Base-by-base conservation (phyloP, 1,140 invertebrate species). In the Diabrotica undecimpunctata region DNA sequence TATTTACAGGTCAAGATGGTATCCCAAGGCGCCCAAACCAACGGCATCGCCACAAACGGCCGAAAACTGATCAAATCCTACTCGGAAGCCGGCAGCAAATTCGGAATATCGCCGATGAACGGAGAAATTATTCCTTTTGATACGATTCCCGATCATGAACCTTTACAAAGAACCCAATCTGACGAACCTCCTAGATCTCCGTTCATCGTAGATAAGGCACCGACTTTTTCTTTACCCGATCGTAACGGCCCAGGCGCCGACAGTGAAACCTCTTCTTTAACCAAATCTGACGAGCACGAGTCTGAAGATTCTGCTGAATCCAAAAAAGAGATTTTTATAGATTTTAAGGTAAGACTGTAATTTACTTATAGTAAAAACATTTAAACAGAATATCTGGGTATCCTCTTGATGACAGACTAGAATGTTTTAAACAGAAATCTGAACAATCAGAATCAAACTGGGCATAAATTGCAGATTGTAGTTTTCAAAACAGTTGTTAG, bases 1-100 rank as follows among this genome's bases (percentile, higher is more conserved):
- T 52, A 55, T 65, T 59, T 68, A 11, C 46, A 89, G 85, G 90
- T 93, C 50, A 90, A 90, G 77, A 93, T 94, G 87, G 90, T 94
- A 14, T 93, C 92, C 5, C 92, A 94, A 77, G 92, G 91, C 14
- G 92, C 92, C 7, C 92, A 94, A 79, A 94, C 92, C 1, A 94
- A 94, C 79, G 91, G 92, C 1, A 81, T 88, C 14, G 80, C 87
- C 35, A 65, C 74, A 36, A 85, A 85, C 62, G 85, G 86, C 12
- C 81, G 91, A 66, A 90, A 89, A 79, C 79, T 94, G 55, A 89
- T 88, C 11, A 94, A 94, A 79, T 93, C 91, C 68, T 90, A 89
- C 70, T 94, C 91, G 0, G 91, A 94, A 80, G 90, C 90, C 25
- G 87, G 86, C 5, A 82, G 81, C 39, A 81, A 77, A 80, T 80